Evolutionary conservation across 2,888 invertebrate species (phyloP), one percentile per base, ranked within the genome.

Genomic region (Tenthredo amoena): DNA sequence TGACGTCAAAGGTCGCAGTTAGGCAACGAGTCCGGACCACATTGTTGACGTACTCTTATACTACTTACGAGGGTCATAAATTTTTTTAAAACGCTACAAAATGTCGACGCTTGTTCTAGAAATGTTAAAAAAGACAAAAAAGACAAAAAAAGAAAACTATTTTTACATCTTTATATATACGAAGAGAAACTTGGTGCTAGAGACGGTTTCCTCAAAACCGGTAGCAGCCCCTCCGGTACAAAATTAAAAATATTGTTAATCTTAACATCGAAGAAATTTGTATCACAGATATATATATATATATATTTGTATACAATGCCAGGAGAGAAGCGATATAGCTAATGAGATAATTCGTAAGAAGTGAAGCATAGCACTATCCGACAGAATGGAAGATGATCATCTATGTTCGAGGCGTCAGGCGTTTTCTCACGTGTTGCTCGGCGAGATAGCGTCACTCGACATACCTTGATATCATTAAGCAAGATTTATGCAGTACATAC

Each of bases 401-500:
- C 85, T 31, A 81, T 47, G 85, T 81, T 85, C 85, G 90, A 91
- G 90, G 91, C 91, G 91, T 92, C 91, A 89, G 90, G 85, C 89
- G 86, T 89, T 90, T 91, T 92, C 91, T 92, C 92, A 92, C 91
- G 91, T 90, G 89, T 89, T 87, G 88, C 86, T 89, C 86, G 31
- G 86, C 43, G 86, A 86, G 91, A 91, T 92, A 92, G 88, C 89
- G 90, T 91, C 91, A 88, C 86, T 87, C 86, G 89, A 87, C 89
- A 89, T 90, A 90, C 88, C 88, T 87, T 85, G 89, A 92, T 93
- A 92, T 91, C 92, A 92, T 92, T 92, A 91, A 91, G 89, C 89
- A 88, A 89, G 91, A 93, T 92, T 93, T 92, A 93, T 91, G 90
- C 89, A 88, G 88, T 87, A 85, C 87, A 83, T 83, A 83, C 71